Evolutionary conservation across 2,888 invertebrate genomes (phyloP).

Genomic region (Odontocolon sp.): DNA sequence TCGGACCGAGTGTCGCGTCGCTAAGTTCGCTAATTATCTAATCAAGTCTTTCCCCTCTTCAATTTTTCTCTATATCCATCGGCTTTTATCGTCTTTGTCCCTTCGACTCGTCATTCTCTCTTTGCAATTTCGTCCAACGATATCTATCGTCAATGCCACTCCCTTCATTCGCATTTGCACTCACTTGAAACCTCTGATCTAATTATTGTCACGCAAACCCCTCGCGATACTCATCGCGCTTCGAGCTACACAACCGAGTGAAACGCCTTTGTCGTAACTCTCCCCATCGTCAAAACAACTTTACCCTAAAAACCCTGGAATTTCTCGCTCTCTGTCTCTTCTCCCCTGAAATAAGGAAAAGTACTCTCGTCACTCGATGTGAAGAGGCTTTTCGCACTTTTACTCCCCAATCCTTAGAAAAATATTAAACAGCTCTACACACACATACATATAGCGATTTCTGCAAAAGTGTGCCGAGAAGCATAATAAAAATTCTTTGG

Average conservation of each 20-base stretch:
- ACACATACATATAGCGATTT: too few species aligned
- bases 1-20: slow-evolving; percentile 67
- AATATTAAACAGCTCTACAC: too few species aligned
- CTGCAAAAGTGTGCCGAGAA: too few species aligned
- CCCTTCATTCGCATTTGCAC: slow-evolving; percentile 28
- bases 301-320: too few species aligned
- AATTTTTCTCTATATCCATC: slow-evolving; percentile 30
- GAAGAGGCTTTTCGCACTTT: too few species aligned
- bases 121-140: not conserved
- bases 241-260: not conserved
- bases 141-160: not conserved
- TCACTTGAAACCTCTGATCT: slow-evolving; percentile 64
- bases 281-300: slow-evolving; percentile 33
- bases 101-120: slow-evolving; percentile 1
- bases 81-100: slow-evolving; percentile 23
- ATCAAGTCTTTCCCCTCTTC: slow-evolving; percentile 36
- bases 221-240: slow-evolving; percentile 35
- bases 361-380: too few species aligned
- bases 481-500: too few species aligned
- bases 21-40: slow-evolving; percentile 56
- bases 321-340: too few species aligned
- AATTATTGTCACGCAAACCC: slow-evolving; percentile 72
- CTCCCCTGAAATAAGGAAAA: too few species aligned
- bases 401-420: too few species aligned
- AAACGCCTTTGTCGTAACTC: slow-evolving; percentile 64